Conservation (phyloP, 2,888 invertebrate genomes). For the Salticus scenicus region DNA sequence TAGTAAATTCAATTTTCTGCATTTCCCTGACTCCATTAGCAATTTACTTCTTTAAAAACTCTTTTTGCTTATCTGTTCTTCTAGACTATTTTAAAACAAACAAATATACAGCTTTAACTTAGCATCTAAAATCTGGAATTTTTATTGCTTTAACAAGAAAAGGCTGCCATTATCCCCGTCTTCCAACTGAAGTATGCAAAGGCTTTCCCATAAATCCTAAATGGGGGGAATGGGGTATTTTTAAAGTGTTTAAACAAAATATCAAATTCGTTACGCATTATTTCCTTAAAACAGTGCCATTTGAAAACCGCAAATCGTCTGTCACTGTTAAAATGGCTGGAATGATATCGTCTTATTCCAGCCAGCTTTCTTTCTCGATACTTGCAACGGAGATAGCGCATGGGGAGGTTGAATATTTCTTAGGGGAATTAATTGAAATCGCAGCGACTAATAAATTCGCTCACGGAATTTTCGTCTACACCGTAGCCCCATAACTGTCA, state of each 20-base stretch:
- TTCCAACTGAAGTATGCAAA: background rate
- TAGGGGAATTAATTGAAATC: slow-evolving; percentile 11
- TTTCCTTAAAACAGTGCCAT: background rate
- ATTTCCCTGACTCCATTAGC: too few relatives aligned
- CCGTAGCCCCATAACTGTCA: background rate
- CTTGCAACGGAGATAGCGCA: too few relatives aligned
- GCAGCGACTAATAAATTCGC: slow-evolving; percentile 7
- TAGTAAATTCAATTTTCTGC: too few relatives aligned
- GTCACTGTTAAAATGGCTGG: background rate
- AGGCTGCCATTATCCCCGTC: background rate
- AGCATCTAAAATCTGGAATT: background rate
- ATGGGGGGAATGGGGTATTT: background rate
- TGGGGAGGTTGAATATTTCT: background rate
- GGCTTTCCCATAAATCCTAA: background rate
- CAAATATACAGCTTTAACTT: too few relatives aligned
- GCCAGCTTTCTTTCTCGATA: background rate
- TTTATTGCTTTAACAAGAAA: background rate
- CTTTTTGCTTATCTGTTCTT: too few relatives aligned
- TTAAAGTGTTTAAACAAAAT: background rate
- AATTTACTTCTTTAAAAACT: too few relatives aligned
- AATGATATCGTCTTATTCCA: background rate
- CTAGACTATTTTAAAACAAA: too few relatives aligned
- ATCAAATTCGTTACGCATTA: slow-evolving; percentile 3
- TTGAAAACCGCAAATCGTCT: background rate
- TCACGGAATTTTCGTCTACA: slow-evolving; percentile 2